Evolutionary conservation across 2,888 invertebrate species (phyloP), one percentile per base, ranked within the genome.

Genomic region (Dilophus febrilis): DNA sequence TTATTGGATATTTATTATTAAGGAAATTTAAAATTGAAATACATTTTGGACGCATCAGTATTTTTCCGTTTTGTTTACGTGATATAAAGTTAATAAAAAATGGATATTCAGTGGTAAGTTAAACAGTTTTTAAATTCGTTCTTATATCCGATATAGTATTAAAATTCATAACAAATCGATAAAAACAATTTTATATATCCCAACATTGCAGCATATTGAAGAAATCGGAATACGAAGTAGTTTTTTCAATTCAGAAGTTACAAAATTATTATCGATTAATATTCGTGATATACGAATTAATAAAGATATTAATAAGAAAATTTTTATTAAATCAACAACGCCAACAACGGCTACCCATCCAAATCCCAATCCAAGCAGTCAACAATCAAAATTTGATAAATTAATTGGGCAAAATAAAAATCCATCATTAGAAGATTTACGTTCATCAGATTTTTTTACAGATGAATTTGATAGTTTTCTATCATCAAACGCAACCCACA

Each of bases 151-250:
- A 18, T 27, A 5, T 34, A 7, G 26, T 13, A 40, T 29, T 22
- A 18, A 18, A 14, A 6, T n/a, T 5, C 35, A 37, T 18, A 10
- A 19, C 22, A 5, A 6, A 19, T 35, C n/a, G 14, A 26, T 13
- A 22, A 22, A 27, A 35, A 3, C 26, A 28, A 6, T 16, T 35
- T 8, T 2, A 4, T 35, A 8, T 35, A 5, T 19, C 11, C 11
- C n/a, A n/a, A n/a, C n/a, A n/a, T n/a, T n/a, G n/a, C 57, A 88
- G 87, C 79, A 85, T 60, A 78, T 88, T 43, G 80, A 86, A 53
- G 83, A 86, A 58, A 72, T 88, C 49, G 78, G 84, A 46, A 71
- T 88, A 47, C 75, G 82, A 40, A 88, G 87, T 56, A 88, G 86
- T 61, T 78, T 86, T 54, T 75, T 88, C 49, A 88, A 85, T 57